Evolutionary conservation across 1,140 invertebrate species (phyloP).

Genomic region (Temnothorax nylanderi): DNA sequence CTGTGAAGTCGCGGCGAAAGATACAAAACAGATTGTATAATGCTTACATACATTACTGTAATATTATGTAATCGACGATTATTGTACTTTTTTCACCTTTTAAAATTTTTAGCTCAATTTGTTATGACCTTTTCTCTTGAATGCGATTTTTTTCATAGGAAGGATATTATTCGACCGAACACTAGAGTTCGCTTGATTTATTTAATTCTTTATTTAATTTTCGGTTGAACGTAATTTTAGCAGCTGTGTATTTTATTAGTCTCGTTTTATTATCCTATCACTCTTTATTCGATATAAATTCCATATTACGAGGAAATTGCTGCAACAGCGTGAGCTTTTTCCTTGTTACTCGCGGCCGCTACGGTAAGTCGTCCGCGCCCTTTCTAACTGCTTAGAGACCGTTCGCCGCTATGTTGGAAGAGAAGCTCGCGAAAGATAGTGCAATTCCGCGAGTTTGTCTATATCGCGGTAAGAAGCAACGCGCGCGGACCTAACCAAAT

Average conservation of each 20-base stretch:
- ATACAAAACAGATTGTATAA: background rate
- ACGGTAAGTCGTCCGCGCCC: conserved; percentile 3
- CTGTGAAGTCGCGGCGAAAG: background rate
- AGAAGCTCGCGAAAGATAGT: conserved; percentile 43
- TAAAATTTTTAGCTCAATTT: background rate
- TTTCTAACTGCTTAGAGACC: conserved; percentile 26
- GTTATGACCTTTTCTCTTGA: background rate
- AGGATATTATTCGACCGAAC: background rate
- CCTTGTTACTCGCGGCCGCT: background rate
- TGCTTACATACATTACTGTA: background rate
- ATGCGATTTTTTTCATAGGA: background rate
- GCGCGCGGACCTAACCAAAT: conserved; percentile 69
- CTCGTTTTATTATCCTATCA: conserved; percentile 2
- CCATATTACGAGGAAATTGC: conserved; percentile 16
- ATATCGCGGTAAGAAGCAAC: conserved; percentile 71
- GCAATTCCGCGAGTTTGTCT: conserved; percentile 62
- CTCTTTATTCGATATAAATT: conserved; percentile 34
- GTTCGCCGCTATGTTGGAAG: background rate
- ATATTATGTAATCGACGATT: background rate
- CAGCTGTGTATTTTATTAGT: conserved; percentile 7
- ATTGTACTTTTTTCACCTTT: background rate
- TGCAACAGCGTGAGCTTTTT: background rate
- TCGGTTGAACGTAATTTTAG: background rate
- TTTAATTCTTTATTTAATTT: background rate
- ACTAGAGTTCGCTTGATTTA: background rate